Evolutionary conservation across 2,113 vertebrate species (phyloP).

Genomic region (Lampris megalopsis): DNA sequence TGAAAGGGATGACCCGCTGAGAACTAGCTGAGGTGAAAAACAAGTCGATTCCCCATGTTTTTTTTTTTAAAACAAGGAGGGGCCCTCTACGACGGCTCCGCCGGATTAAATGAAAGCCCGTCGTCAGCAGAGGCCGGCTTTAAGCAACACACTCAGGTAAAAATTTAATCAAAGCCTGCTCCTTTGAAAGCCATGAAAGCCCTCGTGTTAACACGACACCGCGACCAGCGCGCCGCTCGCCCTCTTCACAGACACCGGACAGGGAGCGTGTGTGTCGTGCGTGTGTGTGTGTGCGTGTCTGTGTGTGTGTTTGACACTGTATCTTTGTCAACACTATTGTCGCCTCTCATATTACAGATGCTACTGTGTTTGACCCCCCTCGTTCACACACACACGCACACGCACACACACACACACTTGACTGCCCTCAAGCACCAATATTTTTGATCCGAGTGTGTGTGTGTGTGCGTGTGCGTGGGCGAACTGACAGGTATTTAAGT

Average conservation of each 20-base stretch:
- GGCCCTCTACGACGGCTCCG: constrained; percentile 59
- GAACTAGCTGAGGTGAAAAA: constrained; percentile 59
- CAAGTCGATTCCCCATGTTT: constrained; percentile 66
- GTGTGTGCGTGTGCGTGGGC: constrained; percentile 13
- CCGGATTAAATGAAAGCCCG: constrained; percentile 59
- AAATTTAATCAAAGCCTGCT: constrained; percentile 77
- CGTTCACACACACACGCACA: no score
- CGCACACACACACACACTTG: no score
- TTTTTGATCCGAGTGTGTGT: constrained; percentile 48
- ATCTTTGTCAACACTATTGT: constrained; percentile 66
- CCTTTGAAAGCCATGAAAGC: constrained; percentile 73
- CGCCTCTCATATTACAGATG: constrained; percentile 70
- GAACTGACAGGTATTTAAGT: neutral
- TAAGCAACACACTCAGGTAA: constrained; percentile 71
- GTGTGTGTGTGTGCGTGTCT: constrained; percentile 28
- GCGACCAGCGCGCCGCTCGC: constrained; percentile 72
- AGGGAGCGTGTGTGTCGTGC: constrained; percentile 38
- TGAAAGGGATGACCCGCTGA: neutral
- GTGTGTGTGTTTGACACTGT: constrained; percentile 43
- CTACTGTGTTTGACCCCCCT: constrained; percentile 56
- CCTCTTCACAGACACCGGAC: constrained; percentile 65
- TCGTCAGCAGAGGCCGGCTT: constrained; percentile 70
- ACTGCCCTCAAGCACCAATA: constrained; percentile 52
- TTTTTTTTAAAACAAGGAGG: constrained; percentile 47
- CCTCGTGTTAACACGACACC: constrained; percentile 80